phyloP scores from a whole-genome alignment of 1,140 invertebrate species.

The Yoshiicerus persimilis region DNA sequence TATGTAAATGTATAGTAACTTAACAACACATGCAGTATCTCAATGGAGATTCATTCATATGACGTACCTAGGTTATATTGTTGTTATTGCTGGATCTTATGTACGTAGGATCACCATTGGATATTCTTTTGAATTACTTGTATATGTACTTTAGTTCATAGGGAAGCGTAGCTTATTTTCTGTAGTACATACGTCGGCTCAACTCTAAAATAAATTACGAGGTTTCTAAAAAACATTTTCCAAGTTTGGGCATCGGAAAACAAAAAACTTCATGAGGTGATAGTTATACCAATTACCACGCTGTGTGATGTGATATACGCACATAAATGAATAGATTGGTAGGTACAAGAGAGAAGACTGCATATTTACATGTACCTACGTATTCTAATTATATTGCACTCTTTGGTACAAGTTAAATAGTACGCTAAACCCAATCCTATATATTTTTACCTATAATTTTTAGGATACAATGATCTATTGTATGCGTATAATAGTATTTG shows the following conservation, averaged over 20 bases:
- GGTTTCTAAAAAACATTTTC: neutral
- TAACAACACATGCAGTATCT: neutral
- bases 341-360: neutral
- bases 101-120: no score
- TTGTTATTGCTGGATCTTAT: no score
- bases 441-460: neutral
- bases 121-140: neutral
- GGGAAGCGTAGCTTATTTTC: neutral
- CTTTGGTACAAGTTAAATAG: neutral
- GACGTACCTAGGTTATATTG: neutral
- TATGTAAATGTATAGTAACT: neutral
- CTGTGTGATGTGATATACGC: conserved; percentile 5
- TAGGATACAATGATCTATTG: neutral
- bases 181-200: neutral
- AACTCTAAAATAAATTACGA: conserved; percentile 12
- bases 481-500: neutral
- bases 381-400: neutral
- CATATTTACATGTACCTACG: neutral
- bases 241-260: conserved; percentile 7
- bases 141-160: neutral
- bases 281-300: conserved; percentile 17
- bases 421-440: neutral
- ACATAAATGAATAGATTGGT: neutral
- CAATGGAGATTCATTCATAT: neutral
- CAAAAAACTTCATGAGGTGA: conserved; percentile 19